A percentile compares a stretch with the other conserved stretches of the same genome.
Conservation (phyloP, 2,888 invertebrate species). For the Anticlea derivata region DNA sequence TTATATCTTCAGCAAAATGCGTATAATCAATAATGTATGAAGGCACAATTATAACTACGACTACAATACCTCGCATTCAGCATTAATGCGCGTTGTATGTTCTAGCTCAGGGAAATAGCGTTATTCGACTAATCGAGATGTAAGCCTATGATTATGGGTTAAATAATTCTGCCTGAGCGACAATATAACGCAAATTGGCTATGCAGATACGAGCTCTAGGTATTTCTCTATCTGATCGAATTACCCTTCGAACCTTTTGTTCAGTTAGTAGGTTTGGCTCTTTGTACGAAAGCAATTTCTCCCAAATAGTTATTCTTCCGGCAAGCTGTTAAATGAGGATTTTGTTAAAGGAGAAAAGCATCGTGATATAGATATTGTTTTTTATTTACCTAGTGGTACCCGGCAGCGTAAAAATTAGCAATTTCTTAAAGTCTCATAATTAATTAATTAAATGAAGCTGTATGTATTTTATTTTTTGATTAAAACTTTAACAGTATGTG, state of each 20-base stretch:
- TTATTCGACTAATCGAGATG: conserved; percentile 28
- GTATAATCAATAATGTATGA: neutral
- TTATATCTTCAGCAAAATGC: conserved; percentile 1
- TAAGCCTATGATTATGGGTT: conserved; percentile 30
- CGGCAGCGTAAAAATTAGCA: no score
- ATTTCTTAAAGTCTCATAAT: no score
- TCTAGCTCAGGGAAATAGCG: conserved; percentile 22
- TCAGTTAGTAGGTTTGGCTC: conserved; percentile 20
- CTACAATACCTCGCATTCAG: conserved; percentile 10
- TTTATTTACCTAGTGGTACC: neutral
- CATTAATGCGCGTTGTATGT: conserved; percentile 12
- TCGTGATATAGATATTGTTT: neutral
- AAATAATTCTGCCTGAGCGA: conserved; percentile 16
- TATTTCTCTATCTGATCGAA: conserved; percentile 27
- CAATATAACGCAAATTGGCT: conserved; percentile 30
- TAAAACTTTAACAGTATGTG: conserved; percentile 43
- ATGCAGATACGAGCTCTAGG: conserved; percentile 16
- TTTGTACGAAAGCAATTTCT: conserved; percentile 16
- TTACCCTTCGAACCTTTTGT: conserved; percentile 27
- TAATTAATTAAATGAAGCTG: neutral
- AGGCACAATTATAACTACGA: neutral
- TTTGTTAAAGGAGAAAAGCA: neutral
- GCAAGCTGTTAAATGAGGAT: conserved; percentile 7
- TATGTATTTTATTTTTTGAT: neutral
- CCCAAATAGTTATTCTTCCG: conserved; percentile 10